phyloP scores from a whole-genome alignment of 2,113 vertebrate genomes.

The Zapus hudsonius region DNA sequence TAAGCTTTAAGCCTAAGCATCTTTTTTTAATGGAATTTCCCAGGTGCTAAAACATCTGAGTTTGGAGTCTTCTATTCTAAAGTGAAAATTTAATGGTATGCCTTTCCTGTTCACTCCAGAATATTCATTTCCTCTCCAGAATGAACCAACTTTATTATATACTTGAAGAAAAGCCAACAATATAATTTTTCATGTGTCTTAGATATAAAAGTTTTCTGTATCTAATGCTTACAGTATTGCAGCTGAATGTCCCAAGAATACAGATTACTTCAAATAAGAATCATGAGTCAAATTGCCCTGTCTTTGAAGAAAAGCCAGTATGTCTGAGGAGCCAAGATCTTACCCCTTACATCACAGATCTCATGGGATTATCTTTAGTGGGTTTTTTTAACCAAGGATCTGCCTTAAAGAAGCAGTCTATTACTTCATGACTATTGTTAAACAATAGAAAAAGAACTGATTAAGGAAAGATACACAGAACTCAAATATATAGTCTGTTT shows the following conservation, averaged over 20 bases:
- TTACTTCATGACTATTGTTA: slow-evolving; percentile 12
- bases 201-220: slow-evolving; percentile 7
- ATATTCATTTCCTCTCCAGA: not conserved
- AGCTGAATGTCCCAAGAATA: not conserved
- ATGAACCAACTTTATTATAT: not conserved
- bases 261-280: slow-evolving; percentile 38
- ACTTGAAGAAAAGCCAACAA: slow-evolving; percentile 35
- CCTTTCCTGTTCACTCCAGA: not conserved
- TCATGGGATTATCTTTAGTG: not conserved
- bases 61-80: slow-evolving; percentile 24
- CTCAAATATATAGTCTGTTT: not conserved
- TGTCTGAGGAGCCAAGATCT: slow-evolving; percentile 40
- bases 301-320: slow-evolving; percentile 30
- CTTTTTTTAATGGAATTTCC: slow-evolving; percentile 5
- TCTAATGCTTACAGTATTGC: slow-evolving; percentile 20
- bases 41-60: slow-evolving; percentile 16
- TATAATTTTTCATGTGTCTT: slow-evolving; percentile 6
- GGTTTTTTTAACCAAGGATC: not conserved
- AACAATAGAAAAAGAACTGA: not conserved
- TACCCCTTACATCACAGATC: not conserved
- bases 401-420: not conserved
- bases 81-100: not conserved
- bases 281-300: not conserved
- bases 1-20: not conserved
- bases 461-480: not conserved